A percentile compares a stretch with the other conserved stretches of the same genome.
These are phyloP conservation scores for Chrysopilus asiliformis DNA, from an alignment of 2,888 invertebrate genomes.

Conservation along the genomic window DNA sequence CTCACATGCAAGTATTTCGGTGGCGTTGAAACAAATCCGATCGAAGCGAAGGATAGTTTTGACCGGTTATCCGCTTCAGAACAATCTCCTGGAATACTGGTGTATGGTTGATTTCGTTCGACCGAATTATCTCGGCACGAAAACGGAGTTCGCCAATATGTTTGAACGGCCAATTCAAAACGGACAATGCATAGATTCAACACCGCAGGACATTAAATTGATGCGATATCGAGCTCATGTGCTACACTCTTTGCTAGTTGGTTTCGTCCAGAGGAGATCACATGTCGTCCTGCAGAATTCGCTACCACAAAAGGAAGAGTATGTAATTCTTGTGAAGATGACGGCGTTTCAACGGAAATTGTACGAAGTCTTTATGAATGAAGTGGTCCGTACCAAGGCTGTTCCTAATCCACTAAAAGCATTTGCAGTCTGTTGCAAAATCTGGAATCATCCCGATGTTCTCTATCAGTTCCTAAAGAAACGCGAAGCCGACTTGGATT, in stretches of 20 bases:
- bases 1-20: conserved; percentile 90
- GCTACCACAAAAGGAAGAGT: conserved; percentile 88
- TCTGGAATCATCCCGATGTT: conserved; percentile 93
- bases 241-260: conserved; percentile 81
- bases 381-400: conserved; percentile 69
- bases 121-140: conserved; percentile 92
- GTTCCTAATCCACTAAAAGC: conserved; percentile 94
- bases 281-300: conserved; percentile 87
- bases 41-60: conserved; percentile 90
- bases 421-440: conserved; percentile 97
- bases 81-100: conserved; percentile 93
- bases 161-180: conserved; percentile 97
- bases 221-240: conserved; percentile 96
- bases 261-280: conserved; percentile 92
- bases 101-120: conserved; percentile 98
- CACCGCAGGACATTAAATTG: conserved; percentile 80
- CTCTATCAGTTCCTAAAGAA: conserved; percentile 77
- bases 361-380: conserved; percentile 89
- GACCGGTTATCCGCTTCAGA: conserved; percentile 96
- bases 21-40: conserved; percentile 85
- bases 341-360: conserved; percentile 79
- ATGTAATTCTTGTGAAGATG: conserved; percentile 81
- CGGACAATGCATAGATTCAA: conserved; percentile 95
- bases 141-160: conserved; percentile 96
- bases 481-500: conserved; percentile 60